A percentile compares a stretch with the other conserved stretches of the same genome.
Conservation (phyloP, 2,113 vertebrate genomes). For the Odocoileus hemionus region DNA sequence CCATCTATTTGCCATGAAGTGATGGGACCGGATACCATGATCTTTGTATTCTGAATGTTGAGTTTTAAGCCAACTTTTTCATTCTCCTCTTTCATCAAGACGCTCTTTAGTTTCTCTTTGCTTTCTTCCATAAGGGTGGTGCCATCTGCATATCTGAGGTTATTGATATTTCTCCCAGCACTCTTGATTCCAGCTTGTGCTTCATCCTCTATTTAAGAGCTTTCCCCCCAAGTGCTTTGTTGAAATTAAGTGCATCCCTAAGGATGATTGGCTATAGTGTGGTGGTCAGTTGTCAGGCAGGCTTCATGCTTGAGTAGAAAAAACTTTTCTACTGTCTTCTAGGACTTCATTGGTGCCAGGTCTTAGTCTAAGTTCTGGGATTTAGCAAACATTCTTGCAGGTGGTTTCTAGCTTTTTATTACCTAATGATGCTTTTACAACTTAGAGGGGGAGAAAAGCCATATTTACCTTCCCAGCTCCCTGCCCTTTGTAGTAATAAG, state of each 20-base stretch:
- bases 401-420: background rate
- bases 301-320: background rate
- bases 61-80: background rate
- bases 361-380: background rate
- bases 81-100: background rate
- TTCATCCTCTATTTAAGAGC: background rate
- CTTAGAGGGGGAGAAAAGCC: background rate
- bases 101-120: background rate
- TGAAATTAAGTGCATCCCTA: background rate
- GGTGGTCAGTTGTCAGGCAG: background rate
- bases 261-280: background rate
- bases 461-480: background rate
- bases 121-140: background rate
- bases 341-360: background rate
- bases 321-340: background rate
- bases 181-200: background rate
- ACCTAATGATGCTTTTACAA: background rate
- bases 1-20: background rate
- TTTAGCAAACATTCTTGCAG: background rate
- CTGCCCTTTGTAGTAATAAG: background rate
- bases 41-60: background rate
- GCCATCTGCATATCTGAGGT: background rate
- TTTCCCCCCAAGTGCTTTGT: background rate
- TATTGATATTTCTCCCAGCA: background rate
- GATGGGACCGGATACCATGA: background rate